These are phyloP conservation scores for Myotis planiceps DNA, from an alignment of 2,797 vertebrate genomes.

Conservation along the genomic window DNA sequence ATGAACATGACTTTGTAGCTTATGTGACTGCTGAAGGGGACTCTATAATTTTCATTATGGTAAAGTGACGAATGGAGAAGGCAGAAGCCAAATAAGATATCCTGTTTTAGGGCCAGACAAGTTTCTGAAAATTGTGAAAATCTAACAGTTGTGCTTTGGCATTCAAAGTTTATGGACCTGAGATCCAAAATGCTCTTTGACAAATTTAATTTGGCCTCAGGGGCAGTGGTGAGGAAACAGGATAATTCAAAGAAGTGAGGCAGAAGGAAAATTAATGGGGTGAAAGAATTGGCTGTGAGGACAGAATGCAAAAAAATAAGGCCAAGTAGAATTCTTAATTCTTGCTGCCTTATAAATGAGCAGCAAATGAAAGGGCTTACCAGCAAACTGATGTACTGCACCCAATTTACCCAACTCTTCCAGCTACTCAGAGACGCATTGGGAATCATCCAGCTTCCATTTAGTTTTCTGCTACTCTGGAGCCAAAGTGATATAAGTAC, in stretches of 20 bases:
- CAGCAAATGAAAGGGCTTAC: background rate
- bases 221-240: conserved; percentile 32
- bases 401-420: background rate
- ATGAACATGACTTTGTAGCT: conserved; percentile 67
- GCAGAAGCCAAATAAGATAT: conserved; percentile 63
- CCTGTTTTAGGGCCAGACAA: background rate
- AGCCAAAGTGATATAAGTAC: background rate
- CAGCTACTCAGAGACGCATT: background rate
- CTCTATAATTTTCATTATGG: conserved; percentile 67
- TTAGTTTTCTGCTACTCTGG: background rate
- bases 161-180: conserved; percentile 57
- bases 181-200: conserved; percentile 51
- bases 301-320: background rate
- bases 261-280: conserved; percentile 47
- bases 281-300: background rate
- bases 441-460: background rate
- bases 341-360: background rate
- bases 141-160: conserved; percentile 25
- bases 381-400: background rate
- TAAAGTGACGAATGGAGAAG: conserved; percentile 67
- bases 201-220: conserved; percentile 58
- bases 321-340: background rate
- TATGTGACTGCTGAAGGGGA: conserved; percentile 63
- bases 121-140: conserved; percentile 70
- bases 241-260: conserved; percentile 47